phyloP scores from a whole-genome alignment of 2,113 vertebrate genomes.

The Ondatra zibethicus region DNA sequence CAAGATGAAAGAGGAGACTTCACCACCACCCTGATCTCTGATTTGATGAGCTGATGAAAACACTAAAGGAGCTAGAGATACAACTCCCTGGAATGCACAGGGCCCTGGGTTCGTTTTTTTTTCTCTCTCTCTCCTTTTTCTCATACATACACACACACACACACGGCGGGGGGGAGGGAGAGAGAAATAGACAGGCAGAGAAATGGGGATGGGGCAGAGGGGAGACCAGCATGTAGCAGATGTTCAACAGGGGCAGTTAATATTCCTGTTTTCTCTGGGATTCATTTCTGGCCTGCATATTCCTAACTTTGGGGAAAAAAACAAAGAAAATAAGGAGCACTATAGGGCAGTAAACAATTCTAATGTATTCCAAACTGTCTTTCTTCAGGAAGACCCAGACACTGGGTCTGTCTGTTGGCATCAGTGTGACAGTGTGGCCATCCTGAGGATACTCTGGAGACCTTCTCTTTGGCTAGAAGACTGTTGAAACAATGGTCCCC shows the following conservation, averaged over 20 bases:
- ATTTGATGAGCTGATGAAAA: not conserved
- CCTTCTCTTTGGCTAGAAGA: not conserved
- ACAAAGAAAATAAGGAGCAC: not conserved
- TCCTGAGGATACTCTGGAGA: not conserved
- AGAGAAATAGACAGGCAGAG: not conserved
- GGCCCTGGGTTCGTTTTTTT: not conserved
- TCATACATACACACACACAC: not conserved
- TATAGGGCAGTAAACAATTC: not conserved
- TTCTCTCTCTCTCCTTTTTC: too few relatives aligned
- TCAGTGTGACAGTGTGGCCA: not conserved
- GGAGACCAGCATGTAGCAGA: not conserved
- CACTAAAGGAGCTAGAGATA: not conserved
- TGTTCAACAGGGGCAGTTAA: not conserved
- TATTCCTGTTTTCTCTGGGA: not conserved
- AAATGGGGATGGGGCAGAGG: not conserved
- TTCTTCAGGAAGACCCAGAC: not conserved
- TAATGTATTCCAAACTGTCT: not conserved
- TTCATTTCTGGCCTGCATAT: not conserved
- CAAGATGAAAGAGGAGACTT: not conserved
- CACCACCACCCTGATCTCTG: not conserved
- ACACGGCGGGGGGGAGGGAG: not conserved
- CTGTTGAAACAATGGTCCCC: not conserved
- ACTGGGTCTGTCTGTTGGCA: not conserved
- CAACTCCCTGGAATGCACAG: not conserved
- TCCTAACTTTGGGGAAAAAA: not conserved